Evolutionary conservation across 2,888 invertebrate genomes (phyloP).

Genomic region (Sinodicranocentrus sp.): DNA sequence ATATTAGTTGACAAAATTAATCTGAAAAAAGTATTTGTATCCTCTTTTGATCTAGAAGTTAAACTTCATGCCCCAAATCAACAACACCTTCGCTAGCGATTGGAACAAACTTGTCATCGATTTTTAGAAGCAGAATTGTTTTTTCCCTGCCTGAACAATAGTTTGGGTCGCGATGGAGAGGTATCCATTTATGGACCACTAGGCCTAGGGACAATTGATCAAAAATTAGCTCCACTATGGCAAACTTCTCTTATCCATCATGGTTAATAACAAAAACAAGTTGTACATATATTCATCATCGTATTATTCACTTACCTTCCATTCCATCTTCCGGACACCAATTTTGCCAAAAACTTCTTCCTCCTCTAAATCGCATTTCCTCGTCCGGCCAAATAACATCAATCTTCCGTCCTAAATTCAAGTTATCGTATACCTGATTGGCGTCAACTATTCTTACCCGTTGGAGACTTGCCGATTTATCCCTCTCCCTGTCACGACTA

Average conservation of each 20-base stretch:
- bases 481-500: conserved; percentile 78
- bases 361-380: conserved; percentile 90
- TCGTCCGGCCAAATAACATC: conserved; percentile 98
- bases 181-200: conserved; percentile 96
- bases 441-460: conserved; percentile 82
- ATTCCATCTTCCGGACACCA: conserved; percentile 95
- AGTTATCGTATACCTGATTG: conserved; percentile 91
- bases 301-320: conserved; percentile 88
- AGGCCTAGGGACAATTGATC: background rate
- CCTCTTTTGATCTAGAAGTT: too few relatives aligned
- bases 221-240: too few relatives aligned
- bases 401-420: conserved; percentile 88
- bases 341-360: conserved; percentile 91
- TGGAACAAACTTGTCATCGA: conserved; percentile 92
- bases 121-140: conserved; percentile 93
- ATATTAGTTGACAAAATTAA: too few relatives aligned
- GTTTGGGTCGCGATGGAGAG: conserved; percentile 92
- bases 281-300: conserved; percentile 80
- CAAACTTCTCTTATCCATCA: background rate
- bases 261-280: background rate
- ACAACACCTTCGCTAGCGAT: conserved; percentile 94
- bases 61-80: conserved; percentile 84
- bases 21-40: too few relatives aligned
- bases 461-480: conserved; percentile 75
- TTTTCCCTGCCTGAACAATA: conserved; percentile 95